Percentiles rank a stretch among this genome's conserved stretches.
These are phyloP conservation scores for Perithous albicinctus DNA, from an alignment of 2,888 invertebrate species.

Conservation along the genomic window DNA sequence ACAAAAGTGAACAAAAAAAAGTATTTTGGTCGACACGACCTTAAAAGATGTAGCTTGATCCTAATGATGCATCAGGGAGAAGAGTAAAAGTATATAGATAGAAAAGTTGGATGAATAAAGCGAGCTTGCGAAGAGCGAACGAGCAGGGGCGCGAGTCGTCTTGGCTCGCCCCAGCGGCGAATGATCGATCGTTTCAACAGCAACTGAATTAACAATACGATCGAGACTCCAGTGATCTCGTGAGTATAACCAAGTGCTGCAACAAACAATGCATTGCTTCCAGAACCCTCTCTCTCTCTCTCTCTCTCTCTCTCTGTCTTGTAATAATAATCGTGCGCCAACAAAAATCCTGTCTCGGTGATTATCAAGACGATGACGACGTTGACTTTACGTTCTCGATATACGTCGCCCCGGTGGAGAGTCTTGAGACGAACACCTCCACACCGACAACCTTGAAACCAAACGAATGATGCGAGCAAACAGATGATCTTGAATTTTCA, in stretches of 20 bases:
- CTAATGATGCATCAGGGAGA: not conserved
- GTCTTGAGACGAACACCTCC: not conserved
- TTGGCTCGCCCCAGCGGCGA: slow-evolving; percentile 13
- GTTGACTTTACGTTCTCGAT: slow-evolving; percentile 13
- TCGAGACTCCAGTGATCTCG: slow-evolving; percentile 31
- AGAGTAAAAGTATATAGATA: not conserved
- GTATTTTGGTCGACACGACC: not conserved
- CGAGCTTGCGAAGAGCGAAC: slow-evolving; percentile 17
- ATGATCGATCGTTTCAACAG: slow-evolving; percentile 48
- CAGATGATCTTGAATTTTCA: slow-evolving; percentile 57
- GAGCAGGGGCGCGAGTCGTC: not conserved
- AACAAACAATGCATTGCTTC: not conserved
- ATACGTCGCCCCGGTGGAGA: not conserved
- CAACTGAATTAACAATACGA: slow-evolving; percentile 56
- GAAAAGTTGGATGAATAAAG: slow-evolving; percentile 33
- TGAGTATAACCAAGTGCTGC: slow-evolving; percentile 9
- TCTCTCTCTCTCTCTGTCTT: not conserved
- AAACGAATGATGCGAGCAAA: slow-evolving; percentile 31
- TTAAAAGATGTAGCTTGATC: not conserved
- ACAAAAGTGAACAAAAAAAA: not conserved
- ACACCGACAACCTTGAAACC: slow-evolving; percentile 45
- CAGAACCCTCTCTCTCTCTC: not conserved
- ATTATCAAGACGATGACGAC: slow-evolving; percentile 26
- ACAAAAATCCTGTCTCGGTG: slow-evolving; percentile 23
- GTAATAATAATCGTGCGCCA: slow-evolving; percentile 7